These are phyloP conservation scores for Barbus barbus DNA, from an alignment of 2,113 vertebrate species.

Conservation along the genomic window DNA sequence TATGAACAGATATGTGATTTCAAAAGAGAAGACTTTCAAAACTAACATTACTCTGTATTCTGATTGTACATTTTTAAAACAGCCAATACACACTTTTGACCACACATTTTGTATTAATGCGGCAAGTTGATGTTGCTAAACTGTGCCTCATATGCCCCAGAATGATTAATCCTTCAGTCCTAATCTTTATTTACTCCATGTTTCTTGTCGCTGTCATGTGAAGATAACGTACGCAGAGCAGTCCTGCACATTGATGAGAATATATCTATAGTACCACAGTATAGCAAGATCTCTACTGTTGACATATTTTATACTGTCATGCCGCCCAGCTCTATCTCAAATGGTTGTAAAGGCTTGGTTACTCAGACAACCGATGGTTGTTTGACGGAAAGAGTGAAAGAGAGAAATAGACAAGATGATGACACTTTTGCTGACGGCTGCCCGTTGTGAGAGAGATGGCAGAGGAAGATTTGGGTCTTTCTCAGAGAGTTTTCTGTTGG, in stretches of 20 bases:
- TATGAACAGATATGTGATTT: not conserved
- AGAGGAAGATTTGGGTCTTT: conserved; percentile 43
- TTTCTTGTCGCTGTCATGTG: not conserved
- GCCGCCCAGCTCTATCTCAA: not conserved
- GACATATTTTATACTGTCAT: conserved; percentile 7
- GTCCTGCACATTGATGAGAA: not conserved
- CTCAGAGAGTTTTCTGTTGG: conserved; percentile 37
- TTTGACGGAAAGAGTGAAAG: conserved; percentile 9
- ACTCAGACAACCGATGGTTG: conserved; percentile 19
- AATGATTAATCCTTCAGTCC: not conserved
- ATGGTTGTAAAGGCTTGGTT: not conserved
- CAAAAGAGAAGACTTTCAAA: too few relatives aligned
- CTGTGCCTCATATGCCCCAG: not conserved
- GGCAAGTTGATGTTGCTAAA: not conserved
- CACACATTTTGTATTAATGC: not conserved
- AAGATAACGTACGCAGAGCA: not conserved
- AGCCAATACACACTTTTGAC: too few relatives aligned
- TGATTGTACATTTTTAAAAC: too few relatives aligned
- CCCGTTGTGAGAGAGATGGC: conserved; percentile 28
- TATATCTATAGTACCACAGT: not conserved
- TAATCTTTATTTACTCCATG: not conserved
- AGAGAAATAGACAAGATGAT: conserved; percentile 11
- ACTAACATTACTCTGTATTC: too few relatives aligned
- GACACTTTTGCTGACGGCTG: conserved; percentile 2
- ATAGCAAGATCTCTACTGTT: not conserved